Conservation (phyloP, 2,888 invertebrate genomes). For the Melinopterus prodromus region DNA sequence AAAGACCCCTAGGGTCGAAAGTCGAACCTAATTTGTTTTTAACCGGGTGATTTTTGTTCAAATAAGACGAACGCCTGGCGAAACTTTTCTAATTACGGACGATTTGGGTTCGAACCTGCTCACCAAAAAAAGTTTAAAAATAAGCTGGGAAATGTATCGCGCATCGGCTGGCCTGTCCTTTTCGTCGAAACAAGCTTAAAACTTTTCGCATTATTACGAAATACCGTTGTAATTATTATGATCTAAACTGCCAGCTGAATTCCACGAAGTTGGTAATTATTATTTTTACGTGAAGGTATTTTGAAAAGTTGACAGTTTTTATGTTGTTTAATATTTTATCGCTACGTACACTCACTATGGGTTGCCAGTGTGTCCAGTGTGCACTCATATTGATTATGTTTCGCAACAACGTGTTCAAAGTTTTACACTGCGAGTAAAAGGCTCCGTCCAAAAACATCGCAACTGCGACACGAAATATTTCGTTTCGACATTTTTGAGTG, state of each 20-base stretch:
- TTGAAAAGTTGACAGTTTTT: background rate
- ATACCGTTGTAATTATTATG: no score
- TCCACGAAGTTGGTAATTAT: background rate
- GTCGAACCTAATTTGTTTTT: background rate
- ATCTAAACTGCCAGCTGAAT: background rate
- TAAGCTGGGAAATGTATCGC: background rate
- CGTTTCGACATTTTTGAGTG: no score
- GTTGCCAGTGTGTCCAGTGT: no score
- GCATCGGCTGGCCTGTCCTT: background rate
- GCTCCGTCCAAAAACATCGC: no score
- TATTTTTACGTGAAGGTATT: background rate
- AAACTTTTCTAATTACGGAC: background rate
- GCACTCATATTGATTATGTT: no score
- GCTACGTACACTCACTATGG: no score
- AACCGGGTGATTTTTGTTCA: background rate
- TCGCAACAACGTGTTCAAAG: no score
- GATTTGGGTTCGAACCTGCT: background rate
- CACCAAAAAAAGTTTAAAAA: background rate
- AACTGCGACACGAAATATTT: no score
- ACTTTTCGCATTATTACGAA: no score
- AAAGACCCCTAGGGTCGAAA: background rate
- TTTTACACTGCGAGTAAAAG: no score
- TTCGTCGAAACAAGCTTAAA: background rate
- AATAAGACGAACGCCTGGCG: background rate
- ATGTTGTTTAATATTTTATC: no score